Evolutionary conservation across 2,888 invertebrate genomes (phyloP).

Genomic region (Microchrysa polita): DNA sequence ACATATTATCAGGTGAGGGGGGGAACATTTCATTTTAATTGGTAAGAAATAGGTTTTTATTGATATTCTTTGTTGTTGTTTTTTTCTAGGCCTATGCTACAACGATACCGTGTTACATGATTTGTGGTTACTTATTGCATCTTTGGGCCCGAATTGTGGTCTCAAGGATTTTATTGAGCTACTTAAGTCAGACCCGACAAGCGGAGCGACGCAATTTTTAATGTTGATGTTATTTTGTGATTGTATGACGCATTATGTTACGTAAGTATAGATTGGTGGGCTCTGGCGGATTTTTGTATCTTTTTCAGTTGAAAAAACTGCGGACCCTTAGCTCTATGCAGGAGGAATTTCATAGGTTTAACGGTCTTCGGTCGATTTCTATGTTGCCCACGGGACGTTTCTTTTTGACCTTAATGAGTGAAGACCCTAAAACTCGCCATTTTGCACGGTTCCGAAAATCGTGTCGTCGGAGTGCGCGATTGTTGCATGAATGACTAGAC

Average conservation of each 20-base stretch:
- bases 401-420: too few species aligned
- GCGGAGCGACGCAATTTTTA: conserved; percentile 88
- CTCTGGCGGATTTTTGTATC: too few species aligned
- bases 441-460: too few species aligned
- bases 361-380: too few species aligned
- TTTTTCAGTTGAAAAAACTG: too few species aligned
- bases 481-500: too few species aligned
- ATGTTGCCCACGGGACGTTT: too few species aligned
- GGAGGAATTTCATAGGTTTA: too few species aligned
- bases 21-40: neutral
- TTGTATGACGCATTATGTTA: conserved; percentile 95
- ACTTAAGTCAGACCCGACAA: conserved; percentile 80
- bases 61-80: conserved; percentile 4
- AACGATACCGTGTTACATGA: conserved; percentile 90
- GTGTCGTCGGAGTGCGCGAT: too few species aligned
- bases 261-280: conserved; percentile 76
- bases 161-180: conserved; percentile 88
- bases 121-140: conserved; percentile 90
- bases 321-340: too few species aligned
- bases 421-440: too few species aligned
- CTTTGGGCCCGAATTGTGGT: conserved; percentile 88
- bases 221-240: conserved; percentile 94
- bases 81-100: conserved; percentile 84
- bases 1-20: conserved; percentile 85
- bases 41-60: neutral